A percentile compares a stretch with the other conserved stretches of the same genome.
These are phyloP conservation scores for Caerostris extrusa DNA, from an alignment of 1,140 invertebrate genomes.

Conservation along the genomic window DNA sequence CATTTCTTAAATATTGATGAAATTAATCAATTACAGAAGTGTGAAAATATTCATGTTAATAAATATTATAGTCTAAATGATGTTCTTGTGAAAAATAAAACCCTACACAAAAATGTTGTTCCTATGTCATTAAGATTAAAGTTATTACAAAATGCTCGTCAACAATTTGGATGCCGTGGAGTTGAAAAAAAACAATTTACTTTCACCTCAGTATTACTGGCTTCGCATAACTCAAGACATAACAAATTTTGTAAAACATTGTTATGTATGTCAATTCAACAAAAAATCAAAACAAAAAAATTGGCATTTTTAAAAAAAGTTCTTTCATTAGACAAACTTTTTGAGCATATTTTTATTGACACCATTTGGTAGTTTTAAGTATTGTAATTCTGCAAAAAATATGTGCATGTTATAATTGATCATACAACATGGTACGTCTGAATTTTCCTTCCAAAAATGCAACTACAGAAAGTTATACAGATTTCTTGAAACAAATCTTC, in stretches of 20 bases:
- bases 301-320: neutral
- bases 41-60: neutral
- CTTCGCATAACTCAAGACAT: neutral
- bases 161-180: neutral
- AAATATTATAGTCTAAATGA: neutral
- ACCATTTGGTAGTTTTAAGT: neutral
- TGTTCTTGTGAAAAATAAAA: neutral
- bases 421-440: slow-evolving; percentile 2
- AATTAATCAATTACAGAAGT: neutral
- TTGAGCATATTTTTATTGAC: neutral
- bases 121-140: neutral
- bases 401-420: neutral
- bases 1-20: neutral
- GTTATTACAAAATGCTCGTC: no score
- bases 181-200: neutral
- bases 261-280: slow-evolving; percentile 8
- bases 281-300: neutral
- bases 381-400: slow-evolving; percentile 23
- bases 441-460: slow-evolving; percentile 4
- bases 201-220: slow-evolving; percentile 14
- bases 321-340: no score
- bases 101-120: neutral
- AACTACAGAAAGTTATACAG: slow-evolving; percentile 19
- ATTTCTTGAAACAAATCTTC: neutral
- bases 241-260: slow-evolving; percentile 7